Conservation (phyloP, 2,113 vertebrate species). For the Anoplopoma fimbria region DNA sequence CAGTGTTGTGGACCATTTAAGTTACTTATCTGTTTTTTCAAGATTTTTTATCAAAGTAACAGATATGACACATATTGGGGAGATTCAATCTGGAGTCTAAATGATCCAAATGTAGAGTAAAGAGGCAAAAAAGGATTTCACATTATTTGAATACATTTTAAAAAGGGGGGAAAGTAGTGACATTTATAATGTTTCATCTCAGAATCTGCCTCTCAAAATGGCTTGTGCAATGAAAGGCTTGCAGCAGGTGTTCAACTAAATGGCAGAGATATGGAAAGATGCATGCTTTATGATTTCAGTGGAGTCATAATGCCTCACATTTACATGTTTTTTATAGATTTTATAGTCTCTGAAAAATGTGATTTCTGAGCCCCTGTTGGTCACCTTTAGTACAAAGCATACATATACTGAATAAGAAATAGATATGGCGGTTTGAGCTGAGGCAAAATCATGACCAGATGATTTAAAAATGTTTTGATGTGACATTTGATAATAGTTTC, state of each 20-base stretch:
- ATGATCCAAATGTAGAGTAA: constrained; percentile 32
- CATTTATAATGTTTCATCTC: constrained; percentile 68
- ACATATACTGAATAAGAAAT: not conserved
- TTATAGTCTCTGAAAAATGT: constrained; percentile 42
- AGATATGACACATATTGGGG: constrained; percentile 26
- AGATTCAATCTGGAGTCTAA: constrained; percentile 24
- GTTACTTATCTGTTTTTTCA: constrained; percentile 20
- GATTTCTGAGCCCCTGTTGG: constrained; percentile 38
- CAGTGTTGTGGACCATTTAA: constrained; percentile 12
- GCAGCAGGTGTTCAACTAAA: constrained; percentile 45
- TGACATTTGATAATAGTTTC: constrained; percentile 33
- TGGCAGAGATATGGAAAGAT: constrained; percentile 46
- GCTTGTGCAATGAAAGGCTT: constrained; percentile 26
- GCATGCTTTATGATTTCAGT: constrained; percentile 46
- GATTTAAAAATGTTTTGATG: constrained; percentile 29
- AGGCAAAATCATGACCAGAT: not conserved
- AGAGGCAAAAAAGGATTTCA: constrained; percentile 20
- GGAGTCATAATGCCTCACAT: constrained; percentile 31
- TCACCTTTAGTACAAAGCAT: constrained; percentile 49
- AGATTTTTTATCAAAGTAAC: constrained; percentile 18
- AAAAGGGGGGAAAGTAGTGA: constrained; percentile 44
- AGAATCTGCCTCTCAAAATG: constrained; percentile 43
- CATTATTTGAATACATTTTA: constrained; percentile 42
- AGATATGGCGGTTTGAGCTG: constrained; percentile 7
- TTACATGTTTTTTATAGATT: constrained; percentile 73